Evolutionary conservation across 1,140 invertebrate species (phyloP).

Genomic region (Stenopsyche tienmushanensis): DNA sequence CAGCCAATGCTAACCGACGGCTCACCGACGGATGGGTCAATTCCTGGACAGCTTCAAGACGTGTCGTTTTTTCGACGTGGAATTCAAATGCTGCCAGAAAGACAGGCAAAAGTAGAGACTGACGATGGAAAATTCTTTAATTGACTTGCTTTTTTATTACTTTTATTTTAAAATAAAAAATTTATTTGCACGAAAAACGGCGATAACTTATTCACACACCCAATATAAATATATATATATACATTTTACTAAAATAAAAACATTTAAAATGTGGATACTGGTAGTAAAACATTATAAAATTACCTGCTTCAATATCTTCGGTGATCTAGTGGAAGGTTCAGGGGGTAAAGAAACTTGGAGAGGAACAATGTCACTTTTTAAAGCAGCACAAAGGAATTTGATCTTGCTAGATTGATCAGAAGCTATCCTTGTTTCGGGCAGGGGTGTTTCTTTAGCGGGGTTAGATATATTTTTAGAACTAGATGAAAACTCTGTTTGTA

Average conservation of each 20-base stretch:
- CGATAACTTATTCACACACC: too few species aligned
- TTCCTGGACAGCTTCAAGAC: too few species aligned
- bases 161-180: too few species aligned
- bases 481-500: constrained; percentile 23
- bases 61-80: too few species aligned
- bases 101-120: too few species aligned
- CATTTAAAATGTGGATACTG: neutral
- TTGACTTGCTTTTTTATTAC: constrained; percentile 4
- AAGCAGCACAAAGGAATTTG: constrained; percentile 26
- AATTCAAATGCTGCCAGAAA: too few species aligned
- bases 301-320: constrained; percentile 52
- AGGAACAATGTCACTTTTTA: constrained; percentile 45
- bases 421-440: constrained; percentile 26
- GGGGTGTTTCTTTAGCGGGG: constrained; percentile 27
- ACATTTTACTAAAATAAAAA: constrained; percentile 10
- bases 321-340: constrained; percentile 57
- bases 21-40: too few species aligned
- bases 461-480: constrained; percentile 20
- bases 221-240: constrained; percentile 7
- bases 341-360: constrained; percentile 68
- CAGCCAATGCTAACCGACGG: too few species aligned
- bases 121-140: too few species aligned
- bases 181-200: too few species aligned
- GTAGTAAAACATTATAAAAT: constrained; percentile 7
- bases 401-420: constrained; percentile 31